Evolutionary conservation across 2,113 vertebrate species (phyloP).

Genomic region (Chloroceryle aenea): DNA sequence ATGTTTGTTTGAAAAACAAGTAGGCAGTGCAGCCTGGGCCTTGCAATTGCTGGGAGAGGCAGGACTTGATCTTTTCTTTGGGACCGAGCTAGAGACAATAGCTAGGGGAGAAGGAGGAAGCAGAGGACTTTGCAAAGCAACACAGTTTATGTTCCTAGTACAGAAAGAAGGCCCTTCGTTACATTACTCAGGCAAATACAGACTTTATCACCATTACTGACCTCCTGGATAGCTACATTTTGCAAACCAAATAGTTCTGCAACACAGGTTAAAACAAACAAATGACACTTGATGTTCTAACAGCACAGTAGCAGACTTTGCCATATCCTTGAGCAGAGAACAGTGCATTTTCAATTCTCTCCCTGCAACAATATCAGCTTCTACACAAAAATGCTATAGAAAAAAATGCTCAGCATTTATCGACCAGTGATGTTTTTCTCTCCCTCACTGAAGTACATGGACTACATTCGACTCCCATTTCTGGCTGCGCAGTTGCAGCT

Average conservation of each 20-base stretch:
- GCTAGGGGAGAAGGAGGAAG: not conserved
- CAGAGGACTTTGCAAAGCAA: not conserved
- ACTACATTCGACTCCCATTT: not conserved
- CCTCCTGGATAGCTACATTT: not conserved
- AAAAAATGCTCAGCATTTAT: not conserved
- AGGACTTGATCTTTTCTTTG: not conserved
- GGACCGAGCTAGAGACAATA: not conserved
- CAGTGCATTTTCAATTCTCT: not conserved
- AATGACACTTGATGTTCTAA: not conserved
- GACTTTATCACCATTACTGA: not conserved
- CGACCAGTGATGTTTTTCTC: fast-evolving
- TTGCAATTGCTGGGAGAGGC: not conserved
- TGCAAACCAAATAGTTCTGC: not conserved
- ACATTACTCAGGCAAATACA: not conserved
- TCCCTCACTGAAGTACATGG: not conserved
- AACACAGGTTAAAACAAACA: not conserved
- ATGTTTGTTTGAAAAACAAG: constrained; percentile 8
- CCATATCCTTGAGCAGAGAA: not conserved
- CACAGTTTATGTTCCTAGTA: not conserved
- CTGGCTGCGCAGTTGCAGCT: not conserved
- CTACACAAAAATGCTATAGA: not conserved
- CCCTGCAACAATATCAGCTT: not conserved
- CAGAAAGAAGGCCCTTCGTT: not conserved
- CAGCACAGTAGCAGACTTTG: not conserved
- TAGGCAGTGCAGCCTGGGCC: not conserved